Percentiles rank a stretch among this genome's conserved stretches.
These are phyloP conservation scores for Apteryx owenii DNA, from an alignment of 2,113 vertebrate genomes.

Conservation along the genomic window DNA sequence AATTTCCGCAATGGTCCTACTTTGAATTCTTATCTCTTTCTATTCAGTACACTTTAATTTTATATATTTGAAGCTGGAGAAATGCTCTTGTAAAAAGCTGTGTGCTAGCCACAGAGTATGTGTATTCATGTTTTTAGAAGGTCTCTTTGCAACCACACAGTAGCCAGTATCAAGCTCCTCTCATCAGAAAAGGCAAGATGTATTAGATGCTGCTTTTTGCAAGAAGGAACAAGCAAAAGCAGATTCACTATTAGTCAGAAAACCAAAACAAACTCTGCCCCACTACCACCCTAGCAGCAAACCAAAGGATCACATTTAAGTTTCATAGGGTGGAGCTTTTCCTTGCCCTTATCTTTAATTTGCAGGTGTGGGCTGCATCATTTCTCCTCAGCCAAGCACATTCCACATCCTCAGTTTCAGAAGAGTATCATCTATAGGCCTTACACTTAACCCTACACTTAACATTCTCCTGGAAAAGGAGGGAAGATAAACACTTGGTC, in stretches of 20 bases:
- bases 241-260: background rate
- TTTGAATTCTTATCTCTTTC: background rate
- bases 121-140: background rate
- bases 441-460: background rate
- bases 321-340: background rate
- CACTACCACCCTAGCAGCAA: background rate
- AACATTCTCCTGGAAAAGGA: background rate
- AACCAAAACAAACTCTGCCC: background rate
- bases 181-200: background rate
- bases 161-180: background rate
- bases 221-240: background rate
- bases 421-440: background rate
- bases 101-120: background rate
- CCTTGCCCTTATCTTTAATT: background rate
- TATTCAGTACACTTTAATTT: background rate
- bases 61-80: background rate
- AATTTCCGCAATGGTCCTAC: background rate
- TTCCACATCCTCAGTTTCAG: background rate
- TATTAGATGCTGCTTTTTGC: background rate
- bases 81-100: background rate
- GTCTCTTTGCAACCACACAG: background rate
- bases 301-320: background rate
- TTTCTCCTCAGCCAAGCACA: background rate
- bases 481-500: background rate
- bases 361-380: background rate